phyloP scores from a whole-genome alignment of 2,113 vertebrate genomes.

The Ceyx melanurus region DNA sequence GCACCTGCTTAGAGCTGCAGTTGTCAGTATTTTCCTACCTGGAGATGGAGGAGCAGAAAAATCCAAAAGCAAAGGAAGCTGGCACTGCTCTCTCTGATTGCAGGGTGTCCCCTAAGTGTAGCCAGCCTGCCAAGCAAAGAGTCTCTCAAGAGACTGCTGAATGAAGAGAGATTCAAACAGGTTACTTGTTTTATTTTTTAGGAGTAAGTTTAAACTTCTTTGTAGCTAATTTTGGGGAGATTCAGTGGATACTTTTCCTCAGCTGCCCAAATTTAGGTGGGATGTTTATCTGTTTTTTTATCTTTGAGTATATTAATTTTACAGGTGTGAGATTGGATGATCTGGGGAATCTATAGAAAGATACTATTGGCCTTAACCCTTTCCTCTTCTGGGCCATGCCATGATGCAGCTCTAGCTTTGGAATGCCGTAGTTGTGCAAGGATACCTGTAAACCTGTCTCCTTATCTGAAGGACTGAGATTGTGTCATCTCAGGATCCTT shows the following conservation, averaged over 20 bases:
- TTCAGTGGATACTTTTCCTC: background rate
- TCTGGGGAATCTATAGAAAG: background rate
- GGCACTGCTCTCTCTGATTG: background rate
- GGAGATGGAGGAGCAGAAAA: background rate
- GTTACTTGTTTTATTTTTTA: background rate
- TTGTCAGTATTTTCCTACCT: background rate
- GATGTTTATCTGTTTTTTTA: background rate
- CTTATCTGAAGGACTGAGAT: background rate
- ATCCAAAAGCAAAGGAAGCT: background rate
- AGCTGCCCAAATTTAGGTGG: accelerated
- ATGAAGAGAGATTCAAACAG: background rate
- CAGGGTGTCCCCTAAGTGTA: background rate
- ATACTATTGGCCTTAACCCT: background rate
- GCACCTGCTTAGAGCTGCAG: accelerated
- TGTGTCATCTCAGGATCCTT: background rate
- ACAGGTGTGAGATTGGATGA: background rate
- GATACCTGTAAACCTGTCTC: background rate
- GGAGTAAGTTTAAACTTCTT: background rate
- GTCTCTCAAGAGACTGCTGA: background rate
- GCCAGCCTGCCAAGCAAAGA: background rate
- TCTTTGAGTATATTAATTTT: background rate
- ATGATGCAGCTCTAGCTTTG: background rate
- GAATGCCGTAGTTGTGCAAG: background rate
- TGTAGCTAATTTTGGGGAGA: background rate
- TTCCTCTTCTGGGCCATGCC: background rate